Percentiles rank a stretch among this genome's conserved stretches.
Conservation (phyloP, 37 sponge, comb jelly and placozoan species). For the Diacarnus erythraeanus region DNA sequence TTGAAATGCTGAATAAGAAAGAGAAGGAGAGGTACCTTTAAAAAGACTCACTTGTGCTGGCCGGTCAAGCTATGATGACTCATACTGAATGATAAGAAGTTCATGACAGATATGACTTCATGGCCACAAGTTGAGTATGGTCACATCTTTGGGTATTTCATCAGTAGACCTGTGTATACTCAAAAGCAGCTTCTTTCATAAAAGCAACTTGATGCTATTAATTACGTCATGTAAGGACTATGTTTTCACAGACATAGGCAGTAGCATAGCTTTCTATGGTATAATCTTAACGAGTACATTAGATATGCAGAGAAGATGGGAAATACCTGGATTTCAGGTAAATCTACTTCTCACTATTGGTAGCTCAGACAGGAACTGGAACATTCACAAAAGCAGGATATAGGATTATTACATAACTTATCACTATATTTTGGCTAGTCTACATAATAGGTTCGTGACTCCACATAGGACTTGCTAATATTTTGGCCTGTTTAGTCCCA, state of each 20-base stretch:
- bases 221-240: not conserved
- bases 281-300: no score
- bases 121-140: slow-evolving; percentile 3
- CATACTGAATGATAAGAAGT: not conserved
- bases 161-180: not conserved
- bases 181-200: not conserved
- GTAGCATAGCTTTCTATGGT: no score
- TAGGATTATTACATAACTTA: no score
- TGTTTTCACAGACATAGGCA: not conserved
- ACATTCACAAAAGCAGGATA: no score
- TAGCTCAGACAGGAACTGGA: no score
- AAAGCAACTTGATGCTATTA: not conserved
- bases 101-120: not conserved
- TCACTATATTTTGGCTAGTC: no score
- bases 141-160: not conserved
- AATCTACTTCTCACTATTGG: no score
- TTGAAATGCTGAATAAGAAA: not conserved
- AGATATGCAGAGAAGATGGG: no score
- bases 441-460: no score
- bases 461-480: no score
- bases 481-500: no score
- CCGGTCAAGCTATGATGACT: not conserved
- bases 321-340: no score
- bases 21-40: not conserved
- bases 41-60: not conserved